These are phyloP conservation scores for Lasioglossum leucozonium DNA, from an alignment of 2,888 invertebrate genomes.

Conservation along the genomic window DNA sequence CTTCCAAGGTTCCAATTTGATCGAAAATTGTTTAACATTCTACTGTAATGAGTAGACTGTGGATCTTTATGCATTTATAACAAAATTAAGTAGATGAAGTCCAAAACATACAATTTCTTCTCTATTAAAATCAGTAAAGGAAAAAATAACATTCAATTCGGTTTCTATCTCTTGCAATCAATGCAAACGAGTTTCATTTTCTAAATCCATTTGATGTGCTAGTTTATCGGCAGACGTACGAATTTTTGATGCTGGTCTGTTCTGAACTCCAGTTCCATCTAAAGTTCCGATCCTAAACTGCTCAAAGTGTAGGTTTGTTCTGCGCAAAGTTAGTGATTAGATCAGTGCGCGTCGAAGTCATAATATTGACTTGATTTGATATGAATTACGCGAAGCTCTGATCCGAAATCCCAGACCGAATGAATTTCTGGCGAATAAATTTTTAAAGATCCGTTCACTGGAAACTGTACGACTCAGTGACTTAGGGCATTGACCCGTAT, in stretches of 20 bases:
- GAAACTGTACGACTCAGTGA: background rate
- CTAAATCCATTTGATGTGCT: background rate
- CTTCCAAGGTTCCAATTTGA: background rate
- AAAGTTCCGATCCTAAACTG: background rate
- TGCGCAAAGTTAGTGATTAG: background rate
- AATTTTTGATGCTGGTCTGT: background rate
- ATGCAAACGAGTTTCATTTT: too few relatives aligned
- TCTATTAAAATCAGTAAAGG: too few relatives aligned
- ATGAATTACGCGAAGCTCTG: background rate
- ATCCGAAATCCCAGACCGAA: background rate
- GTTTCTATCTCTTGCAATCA: too few relatives aligned
- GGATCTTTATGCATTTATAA: background rate
- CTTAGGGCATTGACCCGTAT: background rate
- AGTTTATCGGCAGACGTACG: background rate
- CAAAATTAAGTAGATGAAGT: too few relatives aligned
- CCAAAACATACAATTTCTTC: too few relatives aligned
- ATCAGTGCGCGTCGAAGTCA: background rate
- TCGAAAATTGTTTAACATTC: background rate
- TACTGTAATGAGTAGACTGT: background rate
- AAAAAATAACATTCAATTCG: too few relatives aligned
- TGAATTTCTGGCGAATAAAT: background rate
- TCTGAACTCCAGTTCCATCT: background rate
- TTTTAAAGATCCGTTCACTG: conserved; percentile 1
- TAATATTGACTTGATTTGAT: background rate
- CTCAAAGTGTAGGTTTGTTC: background rate